Evolutionary conservation across 1,140 invertebrate genomes (phyloP).

Genomic region (Scylla paramamosain): DNA sequence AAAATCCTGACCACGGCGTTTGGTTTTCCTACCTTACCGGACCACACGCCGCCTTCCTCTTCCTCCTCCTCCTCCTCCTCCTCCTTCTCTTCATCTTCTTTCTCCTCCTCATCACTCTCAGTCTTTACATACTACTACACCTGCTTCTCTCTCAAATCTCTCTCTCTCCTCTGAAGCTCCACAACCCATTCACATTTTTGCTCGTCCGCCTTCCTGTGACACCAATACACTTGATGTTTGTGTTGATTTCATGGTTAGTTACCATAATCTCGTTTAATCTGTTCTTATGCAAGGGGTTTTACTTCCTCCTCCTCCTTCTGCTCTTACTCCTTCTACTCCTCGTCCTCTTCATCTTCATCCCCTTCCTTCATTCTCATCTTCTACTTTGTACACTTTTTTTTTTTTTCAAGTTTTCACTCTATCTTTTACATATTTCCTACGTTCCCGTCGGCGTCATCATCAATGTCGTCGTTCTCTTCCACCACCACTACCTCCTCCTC

Average conservation of each 20-base stretch:
- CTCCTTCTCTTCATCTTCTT: background rate
- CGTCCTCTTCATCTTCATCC: background rate
- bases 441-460: no score
- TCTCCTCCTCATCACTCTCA: no score
- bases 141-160: no score
- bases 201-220: background rate
- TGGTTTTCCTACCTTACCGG: background rate
- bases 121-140: no score
- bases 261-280: background rate
- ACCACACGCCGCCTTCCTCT: conserved; percentile 21
- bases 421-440: background rate
- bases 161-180: background rate
- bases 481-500: background rate
- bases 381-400: background rate
- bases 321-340: background rate
- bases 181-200: conserved; percentile 2
- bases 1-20: conserved; percentile 25
- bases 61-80: background rate
- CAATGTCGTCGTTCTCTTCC: background rate
- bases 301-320: background rate
- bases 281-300: background rate
- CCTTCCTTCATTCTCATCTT: background rate
- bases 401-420: background rate
- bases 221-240: background rate
- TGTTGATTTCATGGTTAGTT: conserved; percentile 23